Percentiles rank a stretch among this genome's conserved stretches.
Evolutionary conservation across 2,888 invertebrate genomes (phyloP).

Genomic region (Rhagium mordax): DNA sequence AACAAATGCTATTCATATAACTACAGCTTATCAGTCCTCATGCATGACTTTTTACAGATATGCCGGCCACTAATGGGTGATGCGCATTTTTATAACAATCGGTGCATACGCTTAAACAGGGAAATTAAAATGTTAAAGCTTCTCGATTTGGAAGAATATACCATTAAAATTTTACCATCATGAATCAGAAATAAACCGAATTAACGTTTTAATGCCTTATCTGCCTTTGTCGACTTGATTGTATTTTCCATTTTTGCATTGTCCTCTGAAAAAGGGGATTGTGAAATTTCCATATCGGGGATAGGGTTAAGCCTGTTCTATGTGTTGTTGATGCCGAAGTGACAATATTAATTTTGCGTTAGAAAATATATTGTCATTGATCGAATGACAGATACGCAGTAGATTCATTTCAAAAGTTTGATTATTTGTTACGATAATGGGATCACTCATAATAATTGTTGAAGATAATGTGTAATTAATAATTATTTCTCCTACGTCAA

Average conservation of each 20-base stretch:
- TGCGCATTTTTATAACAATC: constrained; percentile 44
- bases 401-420: neutral
- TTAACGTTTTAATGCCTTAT: constrained; percentile 32
- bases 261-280: constrained; percentile 26
- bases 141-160: constrained; percentile 9
- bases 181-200: constrained; percentile 35
- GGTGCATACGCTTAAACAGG: constrained; percentile 21
- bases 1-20: constrained; percentile 61
- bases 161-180: constrained; percentile 24
- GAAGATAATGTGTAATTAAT: neutral
- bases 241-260: constrained; percentile 39
- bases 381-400: neutral
- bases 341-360: constrained; percentile 9
- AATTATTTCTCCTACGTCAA: neutral
- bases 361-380: neutral
- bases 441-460: neutral
- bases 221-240: constrained; percentile 37
- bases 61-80: constrained; percentile 41
- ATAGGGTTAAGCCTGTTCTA: constrained; percentile 17
- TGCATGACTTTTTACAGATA: constrained; percentile 61
- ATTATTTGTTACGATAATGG: neutral
- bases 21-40: constrained; percentile 58
- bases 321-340: neutral
- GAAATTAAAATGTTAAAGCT: constrained; percentile 29
- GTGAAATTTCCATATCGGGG: constrained; percentile 36